Evolutionary conservation across 2,888 invertebrate genomes (phyloP).

Genomic region (Amiota mariae): DNA sequence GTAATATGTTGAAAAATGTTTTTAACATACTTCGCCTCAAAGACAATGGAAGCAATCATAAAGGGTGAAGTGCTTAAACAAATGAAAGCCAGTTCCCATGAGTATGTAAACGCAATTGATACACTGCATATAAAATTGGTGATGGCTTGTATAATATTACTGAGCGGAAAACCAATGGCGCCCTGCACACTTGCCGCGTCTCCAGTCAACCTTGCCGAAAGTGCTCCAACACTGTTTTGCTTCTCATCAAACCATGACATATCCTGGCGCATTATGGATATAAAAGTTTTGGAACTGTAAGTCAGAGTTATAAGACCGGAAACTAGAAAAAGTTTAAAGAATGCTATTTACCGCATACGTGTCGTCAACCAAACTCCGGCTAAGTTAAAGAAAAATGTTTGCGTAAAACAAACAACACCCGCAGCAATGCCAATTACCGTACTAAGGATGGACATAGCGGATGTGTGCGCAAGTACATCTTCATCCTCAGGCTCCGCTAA

Average conservation of each 20-base stretch:
- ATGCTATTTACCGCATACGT: conserved; percentile 70
- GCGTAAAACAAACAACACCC: conserved; percentile 79
- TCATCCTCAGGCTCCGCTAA: conserved; percentile 72
- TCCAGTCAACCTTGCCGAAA: conserved; percentile 80
- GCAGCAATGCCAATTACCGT: conserved; percentile 78
- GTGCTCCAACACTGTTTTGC: conserved; percentile 80
- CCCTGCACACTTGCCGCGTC: conserved; percentile 84
- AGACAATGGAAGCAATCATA: conserved; percentile 79
- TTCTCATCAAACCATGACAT: conserved; percentile 84
- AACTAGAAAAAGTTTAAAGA: not conserved
- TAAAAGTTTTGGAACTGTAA: conserved; percentile 74
- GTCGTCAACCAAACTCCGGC: conserved; percentile 85
- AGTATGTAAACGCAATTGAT: conserved; percentile 78
- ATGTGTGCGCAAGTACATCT: conserved; percentile 76
- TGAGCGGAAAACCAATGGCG: conserved; percentile 81
- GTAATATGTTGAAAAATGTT: not conserved
- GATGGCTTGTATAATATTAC: conserved; percentile 80
- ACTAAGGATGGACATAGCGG: conserved; percentile 78
- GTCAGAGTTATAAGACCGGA: not conserved
- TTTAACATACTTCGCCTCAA: conserved; percentile 75
- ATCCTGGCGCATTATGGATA: conserved; percentile 81
- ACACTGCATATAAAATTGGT: conserved; percentile 80
- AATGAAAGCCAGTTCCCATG: conserved; percentile 82
- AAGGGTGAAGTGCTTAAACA: conserved; percentile 80
- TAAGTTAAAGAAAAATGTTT: conserved; percentile 82